These are phyloP conservation scores for Tridacna crocea DNA, from an alignment of 2,888 invertebrate species.

Conservation along the genomic window DNA sequence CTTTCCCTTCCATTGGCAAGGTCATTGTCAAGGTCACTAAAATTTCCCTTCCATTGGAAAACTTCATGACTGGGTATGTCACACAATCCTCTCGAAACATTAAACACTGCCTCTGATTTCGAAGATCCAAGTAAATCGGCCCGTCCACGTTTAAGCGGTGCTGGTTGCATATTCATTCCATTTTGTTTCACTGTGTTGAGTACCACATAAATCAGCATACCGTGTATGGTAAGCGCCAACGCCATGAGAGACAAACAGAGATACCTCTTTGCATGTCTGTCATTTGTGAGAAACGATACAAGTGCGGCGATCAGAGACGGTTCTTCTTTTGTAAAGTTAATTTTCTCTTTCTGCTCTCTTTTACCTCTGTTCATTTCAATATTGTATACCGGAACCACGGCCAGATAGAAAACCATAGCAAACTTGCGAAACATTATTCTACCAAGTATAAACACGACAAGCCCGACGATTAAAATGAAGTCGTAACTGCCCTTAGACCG, in stretches of 20 bases:
- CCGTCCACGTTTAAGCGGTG: background rate
- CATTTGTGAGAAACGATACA: background rate
- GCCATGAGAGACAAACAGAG: background rate
- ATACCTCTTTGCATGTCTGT: background rate
- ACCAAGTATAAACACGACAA: background rate
- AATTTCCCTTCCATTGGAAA: background rate
- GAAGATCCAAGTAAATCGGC: background rate
- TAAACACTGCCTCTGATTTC: background rate
- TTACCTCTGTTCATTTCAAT: background rate
- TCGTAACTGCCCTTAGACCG: no score
- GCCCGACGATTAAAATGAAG: no score
- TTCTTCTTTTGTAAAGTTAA: background rate
- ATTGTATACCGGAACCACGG: background rate
- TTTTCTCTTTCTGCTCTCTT: background rate
- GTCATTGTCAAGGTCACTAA: background rate
- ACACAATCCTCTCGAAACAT: background rate
- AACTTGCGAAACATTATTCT: slow-evolving; percentile 13
- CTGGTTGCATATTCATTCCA: background rate
- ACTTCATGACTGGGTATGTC: background rate
- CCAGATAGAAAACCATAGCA: background rate
- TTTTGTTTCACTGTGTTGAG: background rate
- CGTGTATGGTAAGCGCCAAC: background rate
- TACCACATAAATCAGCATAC: background rate
- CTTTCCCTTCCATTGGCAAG: background rate
- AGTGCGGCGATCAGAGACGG: background rate